Percentiles rank a stretch among this genome's conserved stretches.
Conservation (phyloP, 2,888 invertebrate species). For the Priocnemis perturbator region DNA sequence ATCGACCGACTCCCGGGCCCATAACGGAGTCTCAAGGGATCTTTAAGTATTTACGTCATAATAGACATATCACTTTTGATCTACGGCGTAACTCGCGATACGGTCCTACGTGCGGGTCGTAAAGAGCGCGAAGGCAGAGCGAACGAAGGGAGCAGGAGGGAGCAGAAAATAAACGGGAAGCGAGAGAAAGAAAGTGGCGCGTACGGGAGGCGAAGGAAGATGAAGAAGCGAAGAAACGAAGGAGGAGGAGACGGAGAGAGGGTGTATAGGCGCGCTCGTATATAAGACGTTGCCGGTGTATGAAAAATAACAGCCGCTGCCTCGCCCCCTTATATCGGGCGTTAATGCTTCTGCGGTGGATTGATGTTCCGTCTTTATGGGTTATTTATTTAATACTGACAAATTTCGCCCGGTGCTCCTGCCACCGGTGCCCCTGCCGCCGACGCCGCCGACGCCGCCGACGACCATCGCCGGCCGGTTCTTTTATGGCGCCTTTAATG, state of each 20-base stretch:
- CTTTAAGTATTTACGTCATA: slow-evolving; percentile 70
- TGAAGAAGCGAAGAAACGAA: slow-evolving; percentile 2
- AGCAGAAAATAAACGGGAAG: slow-evolving; percentile 35
- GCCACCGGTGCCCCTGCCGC: slow-evolving; percentile 29
- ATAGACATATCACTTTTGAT: slow-evolving; percentile 74
- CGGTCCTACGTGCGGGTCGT: slow-evolving; percentile 69
- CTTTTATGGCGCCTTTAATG: slow-evolving; percentile 69
- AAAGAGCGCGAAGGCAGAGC: slow-evolving; percentile 62
- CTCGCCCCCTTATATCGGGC: slow-evolving; percentile 68
- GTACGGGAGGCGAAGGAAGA: neutral
- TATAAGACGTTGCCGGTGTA: slow-evolving; percentile 66
- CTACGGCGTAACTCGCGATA: slow-evolving; percentile 66
- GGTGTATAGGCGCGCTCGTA: slow-evolving; percentile 53
- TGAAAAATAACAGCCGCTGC: slow-evolving; percentile 73
- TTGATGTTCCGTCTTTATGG: slow-evolving; percentile 74
- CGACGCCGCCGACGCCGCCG: no score
- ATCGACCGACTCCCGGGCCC: slow-evolving; percentile 12
- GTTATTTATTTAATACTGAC: slow-evolving; percentile 75
- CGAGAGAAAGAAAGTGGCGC: slow-evolving; percentile 28
- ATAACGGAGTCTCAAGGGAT: slow-evolving; percentile 31
- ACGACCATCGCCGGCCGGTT: slow-evolving; percentile 52
- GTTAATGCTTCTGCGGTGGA: slow-evolving; percentile 72
- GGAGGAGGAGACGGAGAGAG: slow-evolving; percentile 42
- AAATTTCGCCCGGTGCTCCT: slow-evolving; percentile 65
- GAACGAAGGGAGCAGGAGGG: no score